phyloP scores from a whole-genome alignment of 2,797 vertebrate species.

The Pagetopsis macropterus region DNA sequence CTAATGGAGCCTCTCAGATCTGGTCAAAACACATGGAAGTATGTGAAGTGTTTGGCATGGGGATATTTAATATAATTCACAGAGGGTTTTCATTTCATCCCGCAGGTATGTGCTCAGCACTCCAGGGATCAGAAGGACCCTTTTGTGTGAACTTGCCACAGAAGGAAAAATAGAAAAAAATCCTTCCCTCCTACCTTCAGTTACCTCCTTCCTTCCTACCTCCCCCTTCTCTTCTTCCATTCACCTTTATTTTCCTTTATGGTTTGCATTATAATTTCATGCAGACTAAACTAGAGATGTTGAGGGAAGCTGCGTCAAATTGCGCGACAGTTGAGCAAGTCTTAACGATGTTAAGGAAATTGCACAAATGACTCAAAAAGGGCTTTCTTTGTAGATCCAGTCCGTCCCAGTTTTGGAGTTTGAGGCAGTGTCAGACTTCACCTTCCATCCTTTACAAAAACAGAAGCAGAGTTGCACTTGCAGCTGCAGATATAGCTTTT shows the following conservation, averaged over 20 bases:
- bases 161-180: slow-evolving; percentile 69
- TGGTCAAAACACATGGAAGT: slow-evolving; percentile 77
- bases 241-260: slow-evolving; percentile 62
- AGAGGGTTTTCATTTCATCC: slow-evolving; percentile 84
- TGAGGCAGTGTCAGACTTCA: slow-evolving; percentile 58
- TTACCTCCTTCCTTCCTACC: slow-evolving; percentile 45
- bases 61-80: slow-evolving; percentile 80
- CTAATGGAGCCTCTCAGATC: slow-evolving; percentile 66
- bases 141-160: slow-evolving; percentile 78
- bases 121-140: slow-evolving; percentile 78
- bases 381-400: slow-evolving; percentile 33
- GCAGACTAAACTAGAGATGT: slow-evolving; percentile 42
- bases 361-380: slow-evolving; percentile 47
- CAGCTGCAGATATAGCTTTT: slow-evolving; percentile 65
- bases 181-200: slow-evolving; percentile 49
- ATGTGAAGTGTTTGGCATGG: slow-evolving; percentile 74
- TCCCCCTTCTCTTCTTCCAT: slow-evolving; percentile 43
- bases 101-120: slow-evolving; percentile 80
- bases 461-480: slow-evolving; percentile 61
- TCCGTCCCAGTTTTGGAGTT: slow-evolving; percentile 41
- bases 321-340: slow-evolving; percentile 44
- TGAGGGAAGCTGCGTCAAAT: slow-evolving; percentile 34
- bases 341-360: slow-evolving; percentile 59
- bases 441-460: slow-evolving; percentile 63
- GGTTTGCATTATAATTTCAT: slow-evolving; percentile 55